Base-by-base conservation (phyloP, 2,113 vertebrate genomes). In the Zapornia atra region DNA sequence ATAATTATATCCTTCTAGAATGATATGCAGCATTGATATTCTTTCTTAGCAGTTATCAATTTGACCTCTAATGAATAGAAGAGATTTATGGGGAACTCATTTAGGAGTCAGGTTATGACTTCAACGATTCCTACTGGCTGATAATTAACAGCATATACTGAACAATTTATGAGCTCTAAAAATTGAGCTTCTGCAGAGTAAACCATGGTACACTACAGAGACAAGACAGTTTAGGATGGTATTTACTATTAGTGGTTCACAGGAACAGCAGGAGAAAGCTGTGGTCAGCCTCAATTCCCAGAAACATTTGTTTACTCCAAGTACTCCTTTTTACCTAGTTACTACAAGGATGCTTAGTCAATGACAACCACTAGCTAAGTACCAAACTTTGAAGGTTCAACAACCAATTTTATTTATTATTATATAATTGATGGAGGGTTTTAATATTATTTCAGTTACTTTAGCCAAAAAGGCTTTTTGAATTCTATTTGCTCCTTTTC, bases 31-130 rank as follows among this genome's bases (percentile, higher is more conserved):
- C 84, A 60, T 4, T 88, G 95, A 92, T 94, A 97, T 76, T 97
- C 86, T 40, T 77, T 86, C 88, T 73, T 61, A 48, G 71, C 54
- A 18, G 84, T 73, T 92, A 92, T 82, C 95, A 96, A 20, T 96
- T 70, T 96, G 96, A 97, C 94, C 97, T 97, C 93, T 78, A 82
- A 81, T 20, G 50, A 98, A 77, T 5, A 90, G 90, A 95, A 42
- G 72, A 94, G 94, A 81, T 96, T 96, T 93, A 94, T 71, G 89
- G 76, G 86, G 92, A 94, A 71, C 83, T 97, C 95, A 95, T 97
- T 96, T 93, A 88, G 69, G 86, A 97, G 91, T 68, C 82, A 40
- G 77, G 84, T 54, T 72, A 86, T 38, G 92, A 92, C 91, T 92
- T 78, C 18, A 53, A 70, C 51, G 53, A 93, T 94, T 94, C 87